Evolutionary conservation across 2,797 vertebrate species (phyloP), one percentile per base, ranked within the genome.

Genomic region (Chloroceryle inda): DNA sequence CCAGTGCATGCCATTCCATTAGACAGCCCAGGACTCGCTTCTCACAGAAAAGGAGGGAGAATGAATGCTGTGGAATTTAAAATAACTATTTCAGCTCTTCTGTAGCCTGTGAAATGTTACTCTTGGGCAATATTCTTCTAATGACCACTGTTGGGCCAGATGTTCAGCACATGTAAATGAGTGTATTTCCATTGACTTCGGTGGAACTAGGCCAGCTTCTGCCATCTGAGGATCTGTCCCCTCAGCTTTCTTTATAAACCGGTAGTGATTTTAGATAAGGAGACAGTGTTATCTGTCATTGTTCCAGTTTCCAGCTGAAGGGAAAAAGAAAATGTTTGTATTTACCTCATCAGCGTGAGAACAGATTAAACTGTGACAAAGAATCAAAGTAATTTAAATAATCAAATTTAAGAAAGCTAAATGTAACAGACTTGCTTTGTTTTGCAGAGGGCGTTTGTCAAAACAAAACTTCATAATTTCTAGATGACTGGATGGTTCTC

Each of bases 101-200:
- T 90, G 63, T 84, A 63, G 69, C 62, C 78, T 71, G 23, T 72
- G 91, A 94, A 94, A 95, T 37, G 49, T 88, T 88, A 44, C 92
- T 96, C 92, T 76, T 94, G 89, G 85, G 94, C 80, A 74, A 50
- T 95, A 88, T 92, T 84, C 31, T 84, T 47, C 73, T 94, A 91
- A 92, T 82, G 82, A 92, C 78, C 55, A 15, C 85, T 89, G 35
- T 49, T 81, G 82, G 69, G 62, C 95, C 89, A 94, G 94, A 90
- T 94, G 94, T 96, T 92, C 66, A 73, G 53, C 66, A 90, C 85
- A 59, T 11, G 37, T 93, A 94, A 93, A 93, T 92, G 52, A 94
- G 31, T 61, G 55, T 81, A 76, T 85, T 94, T 93, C 83, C 56
- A 85, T 71, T 85, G 74, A 88, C 79, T 93, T 93, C 19, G 50